Evolutionary conservation across 2,888 invertebrate genomes (phyloP).

Genomic region (Parasteatoda lunata): DNA sequence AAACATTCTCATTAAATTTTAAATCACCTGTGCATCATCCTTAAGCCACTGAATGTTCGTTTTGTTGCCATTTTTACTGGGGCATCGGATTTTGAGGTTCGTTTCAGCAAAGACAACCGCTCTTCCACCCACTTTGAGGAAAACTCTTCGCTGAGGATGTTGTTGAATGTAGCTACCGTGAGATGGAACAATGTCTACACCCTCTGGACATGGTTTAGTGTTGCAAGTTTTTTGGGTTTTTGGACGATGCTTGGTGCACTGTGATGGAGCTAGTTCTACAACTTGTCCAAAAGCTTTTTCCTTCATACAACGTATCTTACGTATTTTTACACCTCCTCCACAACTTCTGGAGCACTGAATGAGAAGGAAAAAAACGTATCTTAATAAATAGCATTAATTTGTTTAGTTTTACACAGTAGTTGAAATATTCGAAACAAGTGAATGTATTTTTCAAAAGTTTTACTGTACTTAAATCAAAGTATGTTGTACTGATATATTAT

Average conservation of each 20-base stretch:
- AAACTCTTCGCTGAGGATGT: slow-evolving; percentile 86
- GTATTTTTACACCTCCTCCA: slow-evolving; percentile 90
- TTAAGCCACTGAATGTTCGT: slow-evolving; percentile 87
- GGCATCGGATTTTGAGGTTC: slow-evolving; percentile 94
- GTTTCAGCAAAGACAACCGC: slow-evolving; percentile 93
- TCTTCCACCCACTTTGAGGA: slow-evolving; percentile 90
- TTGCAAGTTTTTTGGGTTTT: slow-evolving; percentile 88
- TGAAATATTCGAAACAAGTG: too few species aligned
- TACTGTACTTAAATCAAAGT: too few species aligned
- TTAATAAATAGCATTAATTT: too few species aligned
- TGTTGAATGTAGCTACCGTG: slow-evolving; percentile 83
- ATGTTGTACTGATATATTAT: too few species aligned
- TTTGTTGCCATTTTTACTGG: slow-evolving; percentile 74
- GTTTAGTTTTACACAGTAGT: too few species aligned
- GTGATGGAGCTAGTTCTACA: slow-evolving; percentile 84
- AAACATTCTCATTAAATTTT: too few species aligned
- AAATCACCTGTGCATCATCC: slow-evolving; percentile 81
- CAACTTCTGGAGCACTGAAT: slow-evolving; percentile 90
- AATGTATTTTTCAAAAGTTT: too few species aligned
- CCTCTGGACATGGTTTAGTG: slow-evolving; percentile 81
- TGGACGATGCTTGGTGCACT: slow-evolving; percentile 81
- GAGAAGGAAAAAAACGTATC: neutral
- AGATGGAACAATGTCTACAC: slow-evolving; percentile 72
- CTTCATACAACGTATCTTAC: slow-evolving; percentile 89
- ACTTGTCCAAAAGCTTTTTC: slow-evolving; percentile 94